Evolutionary conservation across 2,113 vertebrate genomes (phyloP), one percentile per base, ranked within the genome.

Genomic region (Austrofundulus limnaeus): DNA sequence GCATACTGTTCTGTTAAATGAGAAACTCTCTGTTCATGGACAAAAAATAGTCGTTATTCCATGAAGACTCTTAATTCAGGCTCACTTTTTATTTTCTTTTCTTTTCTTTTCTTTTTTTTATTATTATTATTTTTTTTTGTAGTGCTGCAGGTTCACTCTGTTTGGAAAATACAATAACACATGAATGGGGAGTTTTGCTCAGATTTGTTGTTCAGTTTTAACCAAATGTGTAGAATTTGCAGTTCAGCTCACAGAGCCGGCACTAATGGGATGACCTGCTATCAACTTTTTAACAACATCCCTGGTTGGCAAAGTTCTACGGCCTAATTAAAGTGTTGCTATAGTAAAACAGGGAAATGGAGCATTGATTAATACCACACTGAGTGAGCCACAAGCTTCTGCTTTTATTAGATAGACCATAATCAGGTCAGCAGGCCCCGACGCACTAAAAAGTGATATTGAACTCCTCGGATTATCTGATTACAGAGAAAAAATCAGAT

Each of bases 401-500:
- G 39, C 61, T 72, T 68, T 72, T 83, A 83, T 87, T 79, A 80
- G 47, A 76, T 38, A 45, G 60, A 69, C 38, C 16, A 7, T 78
- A 75, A 84, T 84, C 71, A 72, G 74, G 87, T 82, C 74, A 76
- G 72, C 60, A 39, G 62, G 71, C 70, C 56, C 61, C 7, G 66
- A 31, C 21, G 1, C 38, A 46, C 47, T 55, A 51, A 66, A 67
- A 69, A 75, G 66, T 70, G 65, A 78, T 81, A 78, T 72, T 47
- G 66, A 81, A 65, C 60, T 57, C 59, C 61, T 66, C 47, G 14
- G 65, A 76, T 83, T 72, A 86, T 83, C 70, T 78, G 56, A 84
- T 88, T 76, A 81, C 46, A 58, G 47, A 53, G 72, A 70, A 76
- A 46, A 82, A 81, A 85, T 85, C 77, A 59, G 62, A 82, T 81